Conservation (phyloP, 1,140 invertebrate genomes). For the Papilio machaon region DNA sequence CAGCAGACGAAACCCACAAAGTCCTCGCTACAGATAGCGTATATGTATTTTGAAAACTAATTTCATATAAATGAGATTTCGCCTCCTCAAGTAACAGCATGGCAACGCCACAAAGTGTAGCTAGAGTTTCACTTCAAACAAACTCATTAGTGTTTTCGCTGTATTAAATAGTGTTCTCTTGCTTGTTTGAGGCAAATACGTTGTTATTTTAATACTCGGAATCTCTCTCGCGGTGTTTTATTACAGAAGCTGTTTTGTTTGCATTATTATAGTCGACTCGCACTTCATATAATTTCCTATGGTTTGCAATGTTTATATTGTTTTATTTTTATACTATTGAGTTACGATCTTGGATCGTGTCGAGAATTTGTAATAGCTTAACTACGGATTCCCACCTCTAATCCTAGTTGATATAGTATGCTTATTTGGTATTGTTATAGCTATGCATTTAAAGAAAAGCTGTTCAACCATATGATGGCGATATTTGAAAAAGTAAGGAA, state of each 20-base stretch:
- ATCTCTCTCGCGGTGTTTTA: slow-evolving; percentile 37
- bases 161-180: slow-evolving; percentile 45
- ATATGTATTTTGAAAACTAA: slow-evolving; percentile 52
- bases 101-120: slow-evolving; percentile 47
- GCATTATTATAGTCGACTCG: slow-evolving; percentile 28
- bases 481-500: too few species aligned
- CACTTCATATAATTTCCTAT: slow-evolving; percentile 25
- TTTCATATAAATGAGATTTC: slow-evolving; percentile 59
- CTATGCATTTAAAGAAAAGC: too few species aligned
- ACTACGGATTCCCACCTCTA: not conserved
- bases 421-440: not conserved
- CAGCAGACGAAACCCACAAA: slow-evolving; percentile 29
- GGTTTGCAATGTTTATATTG: slow-evolving; percentile 13
- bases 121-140: slow-evolving; percentile 54
- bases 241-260: slow-evolving; percentile 33
- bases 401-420: not conserved
- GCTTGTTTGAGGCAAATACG: slow-evolving; percentile 42
- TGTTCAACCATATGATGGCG: too few species aligned
- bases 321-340: not conserved
- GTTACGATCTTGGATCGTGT: not conserved
- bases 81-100: slow-evolving; percentile 44
- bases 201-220: slow-evolving; percentile 46
- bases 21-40: slow-evolving; percentile 40
- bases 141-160: slow-evolving; percentile 55
- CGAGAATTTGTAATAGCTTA: not conserved